These are phyloP conservation scores for Lamprologus lemairii DNA, from an alignment of 2,113 vertebrate genomes.

Conservation along the genomic window DNA sequence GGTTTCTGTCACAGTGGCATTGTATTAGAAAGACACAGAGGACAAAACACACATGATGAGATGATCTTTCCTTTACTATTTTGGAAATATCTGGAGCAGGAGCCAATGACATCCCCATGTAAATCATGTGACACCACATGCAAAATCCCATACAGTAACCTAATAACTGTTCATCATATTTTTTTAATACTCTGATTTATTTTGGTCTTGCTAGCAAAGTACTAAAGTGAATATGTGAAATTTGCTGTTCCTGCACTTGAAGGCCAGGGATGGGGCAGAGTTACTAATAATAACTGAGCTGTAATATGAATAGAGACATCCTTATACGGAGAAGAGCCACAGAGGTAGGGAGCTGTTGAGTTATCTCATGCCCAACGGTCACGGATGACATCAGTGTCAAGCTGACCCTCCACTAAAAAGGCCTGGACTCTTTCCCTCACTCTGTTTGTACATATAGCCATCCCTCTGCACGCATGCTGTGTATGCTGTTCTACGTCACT, in stretches of 20 bases:
- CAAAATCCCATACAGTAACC: background rate
- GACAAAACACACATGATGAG: background rate
- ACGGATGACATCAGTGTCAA: slow-evolving; percentile 53
- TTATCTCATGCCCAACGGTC: slow-evolving; percentile 42
- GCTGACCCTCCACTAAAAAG: slow-evolving; percentile 43
- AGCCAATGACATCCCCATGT: background rate
- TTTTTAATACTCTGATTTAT: background rate
- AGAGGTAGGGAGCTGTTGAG: background rate
- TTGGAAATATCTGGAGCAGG: background rate
- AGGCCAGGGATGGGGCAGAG: background rate
- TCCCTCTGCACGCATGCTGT: background rate
- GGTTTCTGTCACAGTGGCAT: background rate
- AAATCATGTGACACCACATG: background rate
- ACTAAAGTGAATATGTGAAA: background rate
- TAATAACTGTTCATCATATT: background rate
- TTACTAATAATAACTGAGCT: slow-evolving; percentile 48
- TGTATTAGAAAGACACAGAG: background rate
- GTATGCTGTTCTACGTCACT: background rate
- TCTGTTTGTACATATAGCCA: background rate
- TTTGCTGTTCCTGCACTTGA: slow-evolving; percentile 10
- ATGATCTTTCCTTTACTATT: background rate
- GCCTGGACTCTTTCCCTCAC: background rate
- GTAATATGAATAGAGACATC: slow-evolving; percentile 40
- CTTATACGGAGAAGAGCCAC: slow-evolving; percentile 54
- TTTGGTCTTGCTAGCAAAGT: background rate